Evolutionary conservation across 2,797 vertebrate genomes (phyloP).

Genomic region (Eleutherodactylus coqui): DNA sequence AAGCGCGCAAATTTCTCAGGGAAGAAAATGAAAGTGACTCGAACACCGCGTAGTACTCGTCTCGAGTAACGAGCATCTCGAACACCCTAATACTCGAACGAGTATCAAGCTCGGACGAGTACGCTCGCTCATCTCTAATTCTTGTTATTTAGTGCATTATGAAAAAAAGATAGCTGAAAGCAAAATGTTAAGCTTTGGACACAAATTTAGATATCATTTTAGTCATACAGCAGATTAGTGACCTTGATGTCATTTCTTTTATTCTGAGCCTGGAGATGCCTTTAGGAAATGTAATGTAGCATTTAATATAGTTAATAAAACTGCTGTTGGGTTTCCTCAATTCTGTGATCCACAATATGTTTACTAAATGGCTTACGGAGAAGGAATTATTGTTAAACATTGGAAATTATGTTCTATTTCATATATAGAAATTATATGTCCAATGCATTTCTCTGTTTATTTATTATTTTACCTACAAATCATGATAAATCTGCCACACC

Average conservation of each 20-base stretch:
- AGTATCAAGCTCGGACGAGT: neutral
- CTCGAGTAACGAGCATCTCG: too few relatives aligned
- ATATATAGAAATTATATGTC: neutral
- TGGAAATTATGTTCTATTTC: neutral
- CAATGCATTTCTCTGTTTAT: neutral
- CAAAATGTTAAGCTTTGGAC: constrained; percentile 12
- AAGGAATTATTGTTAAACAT: neutral
- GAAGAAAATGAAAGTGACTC: too few relatives aligned
- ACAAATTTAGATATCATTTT: constrained; percentile 2
- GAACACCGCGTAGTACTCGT: too few relatives aligned
- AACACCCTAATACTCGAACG: too few relatives aligned
- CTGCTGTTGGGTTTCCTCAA: neutral
- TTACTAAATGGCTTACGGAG: neutral
- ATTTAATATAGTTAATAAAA: constrained; percentile 30
- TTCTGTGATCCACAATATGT: neutral
- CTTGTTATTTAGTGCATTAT: neutral
- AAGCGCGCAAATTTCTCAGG: too few relatives aligned
- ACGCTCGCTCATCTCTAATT: neutral
- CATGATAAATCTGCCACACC: neutral
- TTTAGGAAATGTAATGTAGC: neutral
- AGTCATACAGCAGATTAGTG: constrained; percentile 9
- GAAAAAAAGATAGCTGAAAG: neutral
- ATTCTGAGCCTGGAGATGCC: neutral
- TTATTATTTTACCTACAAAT: neutral
- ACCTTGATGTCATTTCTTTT: constrained; percentile 12